Conservation (phyloP, 2,113 vertebrate species). For the Aix galericulata region DNA sequence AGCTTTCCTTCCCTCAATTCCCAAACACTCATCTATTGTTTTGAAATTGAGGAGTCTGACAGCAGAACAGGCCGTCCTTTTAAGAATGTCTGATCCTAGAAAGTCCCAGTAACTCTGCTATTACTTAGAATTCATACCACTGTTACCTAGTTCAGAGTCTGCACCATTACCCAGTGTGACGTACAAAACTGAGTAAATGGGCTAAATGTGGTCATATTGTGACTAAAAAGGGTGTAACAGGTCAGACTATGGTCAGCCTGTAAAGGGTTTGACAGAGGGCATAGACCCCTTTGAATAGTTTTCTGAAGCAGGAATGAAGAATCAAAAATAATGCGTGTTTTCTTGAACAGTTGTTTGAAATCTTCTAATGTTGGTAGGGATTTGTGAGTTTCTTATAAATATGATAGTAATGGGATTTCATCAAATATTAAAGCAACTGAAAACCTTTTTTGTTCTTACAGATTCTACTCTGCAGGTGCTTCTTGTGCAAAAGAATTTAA, state of each 20-base stretch:
- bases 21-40: conserved; percentile 37
- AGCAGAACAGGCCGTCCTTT: conserved; percentile 22
- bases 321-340: not conserved
- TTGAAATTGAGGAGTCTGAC: conserved; percentile 42
- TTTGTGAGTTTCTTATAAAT: not conserved
- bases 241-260: not conserved
- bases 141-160: not conserved
- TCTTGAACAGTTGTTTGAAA: not conserved
- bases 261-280: not conserved
- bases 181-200: not conserved
- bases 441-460: not conserved
- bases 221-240: not conserved
- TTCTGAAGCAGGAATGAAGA: not conserved
- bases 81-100: not conserved
- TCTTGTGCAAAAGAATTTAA: not conserved
- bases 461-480: not conserved
- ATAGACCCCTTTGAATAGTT: not conserved
- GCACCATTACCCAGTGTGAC: not conserved
- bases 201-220: not conserved
- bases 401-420: not conserved
- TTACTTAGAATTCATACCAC: not conserved
- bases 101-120: conserved; percentile 10
- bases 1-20: conserved; percentile 17
- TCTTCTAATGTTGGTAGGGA: not conserved
- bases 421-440: not conserved